Evolutionary conservation across 2,888 invertebrate genomes (phyloP).

Genomic region (Trilocha varians): DNA sequence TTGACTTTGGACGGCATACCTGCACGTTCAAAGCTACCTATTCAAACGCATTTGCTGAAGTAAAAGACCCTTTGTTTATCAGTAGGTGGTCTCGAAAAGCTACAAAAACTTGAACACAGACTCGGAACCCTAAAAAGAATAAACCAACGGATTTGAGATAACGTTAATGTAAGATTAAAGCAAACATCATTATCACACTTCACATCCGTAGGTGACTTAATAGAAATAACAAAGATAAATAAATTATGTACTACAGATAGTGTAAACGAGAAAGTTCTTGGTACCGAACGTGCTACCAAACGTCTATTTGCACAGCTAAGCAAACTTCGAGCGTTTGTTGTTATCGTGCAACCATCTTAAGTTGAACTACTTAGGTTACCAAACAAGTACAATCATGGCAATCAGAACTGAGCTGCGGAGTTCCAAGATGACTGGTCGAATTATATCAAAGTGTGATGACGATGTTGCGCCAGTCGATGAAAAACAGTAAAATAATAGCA

Average conservation of each 20-base stretch:
- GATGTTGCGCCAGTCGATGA: constrained; percentile 36
- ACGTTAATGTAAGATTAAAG: constrained; percentile 4
- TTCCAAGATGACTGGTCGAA: constrained; percentile 31
- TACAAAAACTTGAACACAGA: constrained; percentile 8
- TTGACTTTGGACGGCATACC: constrained; percentile 44
- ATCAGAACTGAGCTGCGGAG: constrained; percentile 23
- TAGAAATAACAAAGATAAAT: constrained; percentile 45
- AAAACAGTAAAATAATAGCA: constrained; percentile 44
- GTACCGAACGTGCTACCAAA: constrained; percentile 60
- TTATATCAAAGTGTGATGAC: constrained; percentile 49
- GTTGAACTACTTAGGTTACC: constrained; percentile 12
- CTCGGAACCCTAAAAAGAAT: neutral
- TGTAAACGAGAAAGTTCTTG: constrained; percentile 58
- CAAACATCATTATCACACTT: constrained; percentile 29
- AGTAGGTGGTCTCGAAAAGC: constrained; percentile 22
- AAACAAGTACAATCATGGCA: constrained; percentile 19
- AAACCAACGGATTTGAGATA: constrained; percentile 1
- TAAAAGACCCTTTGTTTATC: constrained; percentile 27
- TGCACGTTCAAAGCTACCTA: constrained; percentile 28
- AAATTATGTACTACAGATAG: constrained; percentile 38
- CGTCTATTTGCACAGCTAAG: constrained; percentile 66
- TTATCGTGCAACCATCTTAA: constrained; percentile 41
- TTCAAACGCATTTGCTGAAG: constrained; percentile 12
- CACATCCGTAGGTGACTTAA: constrained; percentile 33
- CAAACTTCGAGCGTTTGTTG: constrained; percentile 51